Base-by-base conservation (phyloP, 2,113 vertebrate genomes). In the Chascanopsetta lugubris region DNA sequence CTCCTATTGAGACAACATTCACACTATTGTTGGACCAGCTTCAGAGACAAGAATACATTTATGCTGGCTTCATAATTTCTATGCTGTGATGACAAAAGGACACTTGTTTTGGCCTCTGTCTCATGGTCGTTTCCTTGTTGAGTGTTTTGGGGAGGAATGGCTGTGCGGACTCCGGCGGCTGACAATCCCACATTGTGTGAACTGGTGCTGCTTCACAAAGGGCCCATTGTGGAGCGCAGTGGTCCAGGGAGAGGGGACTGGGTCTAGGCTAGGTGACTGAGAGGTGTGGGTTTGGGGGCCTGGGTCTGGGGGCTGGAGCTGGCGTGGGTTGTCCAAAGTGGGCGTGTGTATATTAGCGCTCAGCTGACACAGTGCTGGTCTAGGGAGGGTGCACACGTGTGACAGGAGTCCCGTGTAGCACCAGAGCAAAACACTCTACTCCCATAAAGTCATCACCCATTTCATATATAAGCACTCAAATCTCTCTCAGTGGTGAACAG, bases 121-220 rank as follows among this genome's bases (percentile, higher is more conserved):
- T 85, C 68, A 58, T 25, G 8, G 66, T 79, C 75, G 82, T 74
- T 90, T 85, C 80, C 86, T 84, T 72, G 72, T 85, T 58, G 62
- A 81, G 80, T 66, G 80, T 77, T 80, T 69, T 82, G 40, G 27
- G 70, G 65, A 85, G 84, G 82, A 84, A 80, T 79, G 82, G 79
- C 63, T 85, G 77, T 69, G 50, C 71, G 62, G 82, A 77, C 83
- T 81, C 75, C 65, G 75, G 69, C 34, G 43, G 77, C 77, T 83
- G 82, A 90, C 88, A 90, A 81, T 87, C 77, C 80, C 55, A 84
- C 89, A 90, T 91, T 90, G 86, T 91, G 79, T 85, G 79, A 82
- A 72, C 76, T 79, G 68, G 67, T 82, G 69, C 83, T 65, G 77
- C 69, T 66, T 70, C 66, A 92, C 89, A 92, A 92, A 90, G 90